Evolutionary conservation across 2,113 vertebrate species (phyloP).

Genomic region (Crotalus horridus): DNA sequence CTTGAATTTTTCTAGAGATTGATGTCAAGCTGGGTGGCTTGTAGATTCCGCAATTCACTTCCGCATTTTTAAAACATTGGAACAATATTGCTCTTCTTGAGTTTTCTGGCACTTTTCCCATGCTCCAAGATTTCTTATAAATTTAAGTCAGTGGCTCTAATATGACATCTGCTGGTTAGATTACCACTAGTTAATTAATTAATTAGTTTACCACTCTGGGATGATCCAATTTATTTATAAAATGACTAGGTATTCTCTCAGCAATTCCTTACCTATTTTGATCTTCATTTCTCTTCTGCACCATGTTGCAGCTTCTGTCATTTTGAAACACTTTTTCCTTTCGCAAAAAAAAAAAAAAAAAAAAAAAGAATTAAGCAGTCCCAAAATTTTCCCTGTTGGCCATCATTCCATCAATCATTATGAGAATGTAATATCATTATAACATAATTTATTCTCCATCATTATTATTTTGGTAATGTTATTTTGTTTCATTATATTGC

Average conservation of each 20-base stretch:
- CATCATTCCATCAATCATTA: not conserved
- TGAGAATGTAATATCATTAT: constrained; percentile 1
- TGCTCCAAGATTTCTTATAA: not conserved
- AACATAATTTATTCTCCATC: constrained; percentile 14
- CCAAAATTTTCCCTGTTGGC: not conserved
- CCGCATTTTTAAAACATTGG: not conserved
- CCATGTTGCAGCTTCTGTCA: not conserved
- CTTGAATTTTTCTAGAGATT: not conserved
- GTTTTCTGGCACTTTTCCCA: not conserved
- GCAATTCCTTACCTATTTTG: not conserved
- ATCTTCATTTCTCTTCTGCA: not conserved
- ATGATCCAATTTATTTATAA: not conserved
- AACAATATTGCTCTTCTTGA: not conserved
- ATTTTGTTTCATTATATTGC: not conserved
- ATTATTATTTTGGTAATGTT: not conserved
- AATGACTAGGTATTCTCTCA: not conserved
- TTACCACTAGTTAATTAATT: not conserved
- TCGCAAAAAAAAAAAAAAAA: too few species aligned
- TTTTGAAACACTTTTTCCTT: not conserved
- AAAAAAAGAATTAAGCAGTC: not conserved
- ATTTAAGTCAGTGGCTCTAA: not conserved
- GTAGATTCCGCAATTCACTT: not conserved
- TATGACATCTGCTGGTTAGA: not conserved
- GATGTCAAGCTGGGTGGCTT: not conserved
- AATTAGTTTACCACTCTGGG: not conserved